Base-by-base conservation (phyloP, 2,113 vertebrate genomes). In the Stigmatopora argus region DNA sequence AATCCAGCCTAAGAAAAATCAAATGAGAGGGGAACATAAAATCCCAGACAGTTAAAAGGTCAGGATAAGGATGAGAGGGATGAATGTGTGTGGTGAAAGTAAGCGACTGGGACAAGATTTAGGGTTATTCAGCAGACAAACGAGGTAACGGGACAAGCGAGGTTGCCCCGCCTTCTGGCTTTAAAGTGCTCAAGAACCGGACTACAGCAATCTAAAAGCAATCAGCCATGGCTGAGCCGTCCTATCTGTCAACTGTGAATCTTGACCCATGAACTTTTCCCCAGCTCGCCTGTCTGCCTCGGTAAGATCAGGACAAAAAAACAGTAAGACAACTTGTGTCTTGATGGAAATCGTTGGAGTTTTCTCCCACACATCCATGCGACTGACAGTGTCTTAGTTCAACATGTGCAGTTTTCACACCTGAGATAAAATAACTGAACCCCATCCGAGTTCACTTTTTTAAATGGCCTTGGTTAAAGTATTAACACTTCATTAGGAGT, bases 141-240 rank as follows among this genome's bases (percentile, higher is more conserved):
- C 48, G 63, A 65, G 55, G 74, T 69, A 78, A 78, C 66, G 44
- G 60, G 74, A 72, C 70, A 75, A 64, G 45, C 15, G 55, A 57
- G 49, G 48, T 11, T 49, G 72, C 57, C 48, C 18, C 21, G 10
- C 69, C 51, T 45, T 59, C 12, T 0, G 48, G 51, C 60, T 69
- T 71, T 65, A 34, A 78, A 73, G 67, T 44, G 55, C 52, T 68
- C 19, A 5, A 23, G 35, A 60, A 13, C 15, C 64, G 73, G 66
- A 77, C 61, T 15, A 55, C 53, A 71, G 45, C 72, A 76, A 49
- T 85, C 72, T 77, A 80, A 78, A 68, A 74, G 65, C 74, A 71
- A 71, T 74, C 66, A 47, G 69, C 70, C 66, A 7, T 44, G 65
- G n/a, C 51, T 31, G 48, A 67, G 58, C 63, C 58, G 35, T 65